Base-by-base conservation (phyloP, 1,140 invertebrate genomes). In the Aphidius gifuensis region DNA sequence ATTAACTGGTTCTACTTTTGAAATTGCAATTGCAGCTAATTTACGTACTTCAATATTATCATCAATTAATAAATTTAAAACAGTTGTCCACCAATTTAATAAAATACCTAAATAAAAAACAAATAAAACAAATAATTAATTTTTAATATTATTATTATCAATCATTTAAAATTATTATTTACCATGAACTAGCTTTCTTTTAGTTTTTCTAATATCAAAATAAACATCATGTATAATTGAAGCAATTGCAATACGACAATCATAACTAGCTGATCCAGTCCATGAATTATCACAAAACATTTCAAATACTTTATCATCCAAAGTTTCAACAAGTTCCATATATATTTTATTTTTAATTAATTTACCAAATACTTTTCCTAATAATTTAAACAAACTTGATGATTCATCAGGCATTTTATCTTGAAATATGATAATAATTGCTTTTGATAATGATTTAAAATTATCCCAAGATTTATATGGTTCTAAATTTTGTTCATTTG, bases 1-100 rank as follows among this genome's bases (percentile, higher is more conserved):
- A 16, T 7, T 60, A 45, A 61, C 40, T 16, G 62, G 56, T 60
- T 62, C 45, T 16, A 75, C 66, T 59, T 62, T 63, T 45, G 59
- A 65, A 48, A 74, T 45, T 5, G 69, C 43, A 1, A 60, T 42
- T 1, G 62, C 66, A 9, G 73, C 73, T 5, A 74, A 60, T 23
- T 40, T 38, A 48, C 76, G 68, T 16, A 77, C 65, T 57, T 69
- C 48, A 9, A 8, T 39, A 57, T 72, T 75, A 54, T 78, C 76
- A 21, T 77, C 74, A 4, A 75, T 43, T 21, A 78, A 54, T 53
- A 77, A 68, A 58, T 74, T 66, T 5, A 78, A 62, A 5, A 76
- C 23, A 2, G 67, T 69, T n/a, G 75, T 77, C 76, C 76, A 78
- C 76, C 75, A 78, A 40, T 74, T 16, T 40, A 76, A 51, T 47